phyloP scores from a whole-genome alignment of 2,797 vertebrate species.

The Heliangelus exortis region DNA sequence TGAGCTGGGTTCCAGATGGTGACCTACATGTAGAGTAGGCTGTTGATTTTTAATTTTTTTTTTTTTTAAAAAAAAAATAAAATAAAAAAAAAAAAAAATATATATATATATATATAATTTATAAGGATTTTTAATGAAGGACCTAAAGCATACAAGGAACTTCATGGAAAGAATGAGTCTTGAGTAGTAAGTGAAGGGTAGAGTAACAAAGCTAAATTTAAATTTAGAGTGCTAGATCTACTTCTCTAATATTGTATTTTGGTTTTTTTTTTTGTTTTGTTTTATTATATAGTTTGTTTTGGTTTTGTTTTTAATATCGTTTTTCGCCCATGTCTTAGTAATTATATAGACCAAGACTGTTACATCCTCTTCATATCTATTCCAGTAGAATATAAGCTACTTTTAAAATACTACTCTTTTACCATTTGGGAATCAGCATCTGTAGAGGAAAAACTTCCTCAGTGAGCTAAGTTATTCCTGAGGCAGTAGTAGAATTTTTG shows the following conservation, averaged over 20 bases:
- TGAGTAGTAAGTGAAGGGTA: background rate
- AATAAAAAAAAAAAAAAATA: too few species aligned
- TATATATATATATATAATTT: too few species aligned
- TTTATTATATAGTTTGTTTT: background rate
- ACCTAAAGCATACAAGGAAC: background rate
- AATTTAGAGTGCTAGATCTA: background rate
- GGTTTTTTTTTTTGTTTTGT: background rate
- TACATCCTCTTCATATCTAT: background rate
- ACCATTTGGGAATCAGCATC: background rate
- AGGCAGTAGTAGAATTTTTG: background rate
- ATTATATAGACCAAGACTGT: background rate
- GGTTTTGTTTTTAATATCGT: too few species aligned
- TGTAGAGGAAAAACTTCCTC: background rate
- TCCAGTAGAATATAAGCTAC: background rate
- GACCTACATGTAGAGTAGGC: background rate
- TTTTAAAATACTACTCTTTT: background rate
- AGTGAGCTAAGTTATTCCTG: background rate
- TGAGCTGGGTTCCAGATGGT: constrained; percentile 40
- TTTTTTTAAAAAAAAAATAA: too few species aligned
- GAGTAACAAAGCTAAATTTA: background rate
- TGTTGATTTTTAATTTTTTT: background rate
- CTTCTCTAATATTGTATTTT: background rate
- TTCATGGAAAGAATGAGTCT: background rate
- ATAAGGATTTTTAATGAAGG: background rate
- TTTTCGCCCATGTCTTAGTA: background rate